Base-by-base conservation (phyloP, 2,113 vertebrate genomes). In the Athene cunicularia region DNA sequence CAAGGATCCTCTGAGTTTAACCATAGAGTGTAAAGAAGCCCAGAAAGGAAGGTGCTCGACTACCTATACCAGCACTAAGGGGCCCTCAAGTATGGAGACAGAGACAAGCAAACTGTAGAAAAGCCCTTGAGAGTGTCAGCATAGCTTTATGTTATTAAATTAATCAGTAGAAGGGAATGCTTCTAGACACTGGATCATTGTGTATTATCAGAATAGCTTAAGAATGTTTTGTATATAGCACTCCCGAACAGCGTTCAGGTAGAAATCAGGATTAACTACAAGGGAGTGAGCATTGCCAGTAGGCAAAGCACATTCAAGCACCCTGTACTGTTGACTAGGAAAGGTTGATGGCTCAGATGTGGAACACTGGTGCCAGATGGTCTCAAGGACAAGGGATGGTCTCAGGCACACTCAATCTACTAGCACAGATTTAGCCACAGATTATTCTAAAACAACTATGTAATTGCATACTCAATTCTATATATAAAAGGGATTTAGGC, bases 51-150 rank as follows among this genome's bases (percentile, higher is more conserved):
- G 12, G 14, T 28, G 4, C 23, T 27, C 0, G 0, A 77, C 6
- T 11, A 56, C 13, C 12, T 50, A 0, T 2, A 27, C 13, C 41
- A 75, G 19, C 49, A 37, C 16, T 39, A 68, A 80, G 8, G n/a
- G 12, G 5, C 14, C 20, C 26, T 71, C 12, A 8, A 45, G 11
- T 7, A 56, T 0, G 43, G 45, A 64, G 28, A 11, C 0, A 80
- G 62, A 63, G 52, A 27, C 8, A 55, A 39, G 5, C 16, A 80
- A 75, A 80, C 30, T 53, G 6, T 30, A 39, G 24, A 23, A 59
- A 91, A 93, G 14, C 8, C 52, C 11, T 58, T 63, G 41, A 71
- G 7, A 37, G 2, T 15, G 22, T 60, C 33, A 70, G 8, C 1
- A 3, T 3, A 43, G 27, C 11, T 70, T 92, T 79, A 17, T 37